phyloP scores from a whole-genome alignment of 1,140 invertebrate species.

The Coboldia fuscipes region DNA sequence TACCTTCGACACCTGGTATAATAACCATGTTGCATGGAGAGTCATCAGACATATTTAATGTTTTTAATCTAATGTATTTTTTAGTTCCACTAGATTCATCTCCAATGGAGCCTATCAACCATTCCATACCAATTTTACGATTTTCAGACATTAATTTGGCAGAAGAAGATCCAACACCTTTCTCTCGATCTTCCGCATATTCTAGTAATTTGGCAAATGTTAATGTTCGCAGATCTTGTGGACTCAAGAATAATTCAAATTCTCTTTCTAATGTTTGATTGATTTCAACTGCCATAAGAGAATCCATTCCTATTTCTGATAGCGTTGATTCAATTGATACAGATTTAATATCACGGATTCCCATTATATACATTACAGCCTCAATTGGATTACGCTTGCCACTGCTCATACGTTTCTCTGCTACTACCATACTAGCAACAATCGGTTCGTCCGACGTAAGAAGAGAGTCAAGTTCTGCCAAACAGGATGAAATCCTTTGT shows the following conservation, averaged over 20 bases:
- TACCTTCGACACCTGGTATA: constrained; percentile 64
- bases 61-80: constrained; percentile 12
- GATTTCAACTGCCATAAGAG: constrained; percentile 74
- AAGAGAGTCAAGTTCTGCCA: constrained; percentile 43
- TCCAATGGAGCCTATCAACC: constrained; percentile 29
- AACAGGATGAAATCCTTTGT: constrained; percentile 60
- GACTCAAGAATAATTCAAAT: constrained; percentile 54
- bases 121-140: constrained; percentile 22
- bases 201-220: constrained; percentile 36
- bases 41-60: constrained; percentile 15
- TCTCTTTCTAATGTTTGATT: constrained; percentile 68
- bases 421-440: constrained; percentile 58
- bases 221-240: constrained; percentile 50
- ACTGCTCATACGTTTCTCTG: constrained; percentile 37
- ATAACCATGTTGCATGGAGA: constrained; percentile 34
- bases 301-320: constrained; percentile 75
- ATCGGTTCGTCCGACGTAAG: constrained; percentile 37
- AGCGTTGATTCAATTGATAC: constrained; percentile 40
- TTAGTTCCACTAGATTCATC: constrained; percentile 22
- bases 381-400: constrained; percentile 36
- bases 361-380: constrained; percentile 39
- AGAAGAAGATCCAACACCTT: constrained; percentile 21
- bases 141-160: constrained; percentile 14
- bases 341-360: constrained; percentile 28
- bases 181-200: constrained; percentile 29